Percentiles rank a stretch among this genome's conserved stretches.
phyloP scores from a whole-genome alignment of 2,888 invertebrate genomes.

The Beris morrisii region DNA sequence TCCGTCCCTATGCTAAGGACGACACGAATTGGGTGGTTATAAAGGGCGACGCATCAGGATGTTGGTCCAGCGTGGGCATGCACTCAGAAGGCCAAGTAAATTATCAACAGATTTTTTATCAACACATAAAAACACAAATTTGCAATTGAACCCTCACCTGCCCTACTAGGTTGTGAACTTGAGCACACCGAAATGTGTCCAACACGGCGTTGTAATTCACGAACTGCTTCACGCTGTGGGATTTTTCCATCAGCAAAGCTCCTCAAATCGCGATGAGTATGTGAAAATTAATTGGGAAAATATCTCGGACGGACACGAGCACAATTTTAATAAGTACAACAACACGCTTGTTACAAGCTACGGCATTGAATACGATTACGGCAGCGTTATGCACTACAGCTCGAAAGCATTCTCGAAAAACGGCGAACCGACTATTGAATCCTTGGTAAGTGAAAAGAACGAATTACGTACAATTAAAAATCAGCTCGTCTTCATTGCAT shows the following conservation, averaged over 20 bases:
- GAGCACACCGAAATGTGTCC: slow-evolving; percentile 60
- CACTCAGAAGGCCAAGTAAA: slow-evolving; percentile 62
- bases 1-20: slow-evolving; percentile 61
- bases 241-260: slow-evolving; percentile 82
- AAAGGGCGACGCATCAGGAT: slow-evolving; percentile 61
- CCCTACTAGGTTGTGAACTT: slow-evolving; percentile 59
- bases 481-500: not conserved
- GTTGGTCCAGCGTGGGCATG: slow-evolving; percentile 68
- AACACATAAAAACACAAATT: too few species aligned
- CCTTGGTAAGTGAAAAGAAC: slow-evolving; percentile 52
- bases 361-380: slow-evolving; percentile 69
- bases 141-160: too few species aligned
- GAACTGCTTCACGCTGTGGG: slow-evolving; percentile 80
- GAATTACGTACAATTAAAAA: not conserved
- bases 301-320: slow-evolving; percentile 58
- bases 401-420: slow-evolving; percentile 69
- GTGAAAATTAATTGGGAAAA: slow-evolving; percentile 75
- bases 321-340: slow-evolving; percentile 68
- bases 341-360: slow-evolving; percentile 66
- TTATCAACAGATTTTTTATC: not conserved
- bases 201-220: slow-evolving; percentile 69
- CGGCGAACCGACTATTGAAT: slow-evolving; percentile 66
- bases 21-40: slow-evolving; percentile 64
- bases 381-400: slow-evolving; percentile 74
- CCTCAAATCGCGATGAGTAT: slow-evolving; percentile 74